phyloP scores from a whole-genome alignment of 2,113 vertebrate species.

The Ophiodon elongatus region DNA sequence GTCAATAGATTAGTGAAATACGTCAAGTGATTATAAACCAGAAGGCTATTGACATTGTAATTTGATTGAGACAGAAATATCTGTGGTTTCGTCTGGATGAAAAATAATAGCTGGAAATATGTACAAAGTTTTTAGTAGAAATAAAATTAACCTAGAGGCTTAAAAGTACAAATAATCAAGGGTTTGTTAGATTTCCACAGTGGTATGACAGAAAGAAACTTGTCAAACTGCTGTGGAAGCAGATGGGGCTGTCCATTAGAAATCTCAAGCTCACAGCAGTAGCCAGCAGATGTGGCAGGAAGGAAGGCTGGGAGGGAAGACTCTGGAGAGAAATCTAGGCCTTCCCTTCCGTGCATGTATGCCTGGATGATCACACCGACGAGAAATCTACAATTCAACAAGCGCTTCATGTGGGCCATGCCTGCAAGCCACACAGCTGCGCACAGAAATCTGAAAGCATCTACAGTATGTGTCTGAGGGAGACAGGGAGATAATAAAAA shows the following conservation, averaged over 20 bases:
- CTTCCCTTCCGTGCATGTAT: slow-evolving; percentile 69
- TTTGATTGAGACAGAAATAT: slow-evolving; percentile 30
- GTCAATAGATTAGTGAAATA: slow-evolving; percentile 44
- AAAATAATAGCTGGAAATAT: not conserved
- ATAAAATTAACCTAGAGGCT: not conserved
- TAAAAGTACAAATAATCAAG: slow-evolving; percentile 6
- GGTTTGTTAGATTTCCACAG: slow-evolving; percentile 21
- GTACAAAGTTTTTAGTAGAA: not conserved
- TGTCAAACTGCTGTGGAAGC: slow-evolving; percentile 48
- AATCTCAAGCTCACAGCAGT: slow-evolving; percentile 65
- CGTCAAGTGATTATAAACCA: slow-evolving; percentile 29
- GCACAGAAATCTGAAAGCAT: slow-evolving; percentile 48
- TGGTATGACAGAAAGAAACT: slow-evolving; percentile 14
- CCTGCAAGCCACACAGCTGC: slow-evolving; percentile 76
- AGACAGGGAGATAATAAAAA: not conserved
- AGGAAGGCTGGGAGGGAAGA: slow-evolving; percentile 62
- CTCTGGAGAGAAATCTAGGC: slow-evolving; percentile 66
- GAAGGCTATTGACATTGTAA: slow-evolving; percentile 22
- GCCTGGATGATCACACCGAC: slow-evolving; percentile 75
- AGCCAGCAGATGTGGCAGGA: slow-evolving; percentile 76
- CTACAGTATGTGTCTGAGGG: slow-evolving; percentile 42
- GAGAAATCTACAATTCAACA: slow-evolving; percentile 77
- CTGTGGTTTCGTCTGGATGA: not conserved
- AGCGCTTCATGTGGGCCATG: slow-evolving; percentile 57
- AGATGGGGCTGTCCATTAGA: slow-evolving; percentile 76